Evolutionary conservation across 1,140 invertebrate genomes (phyloP).

Genomic region (Drosophila busckii): DNA sequence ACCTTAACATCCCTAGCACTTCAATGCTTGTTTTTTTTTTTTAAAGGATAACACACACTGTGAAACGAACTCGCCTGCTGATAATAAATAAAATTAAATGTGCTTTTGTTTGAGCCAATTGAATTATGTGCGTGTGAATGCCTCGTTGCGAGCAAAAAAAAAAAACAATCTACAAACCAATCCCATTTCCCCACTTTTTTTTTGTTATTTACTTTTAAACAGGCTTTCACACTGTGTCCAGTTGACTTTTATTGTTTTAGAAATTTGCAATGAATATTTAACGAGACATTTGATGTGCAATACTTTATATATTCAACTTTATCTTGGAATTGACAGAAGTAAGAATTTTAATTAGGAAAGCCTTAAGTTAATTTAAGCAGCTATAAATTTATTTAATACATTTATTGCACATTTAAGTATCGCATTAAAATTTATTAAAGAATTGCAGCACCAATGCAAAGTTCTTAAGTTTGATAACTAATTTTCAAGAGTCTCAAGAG

Average conservation of each 20-base stretch:
- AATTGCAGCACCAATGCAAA: no score
- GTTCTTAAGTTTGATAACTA: no score
- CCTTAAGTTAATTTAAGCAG: no score
- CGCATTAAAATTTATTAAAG: no score
- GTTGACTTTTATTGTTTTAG: constrained; percentile 13
- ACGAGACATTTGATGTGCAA: no score
- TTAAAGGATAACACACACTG: constrained; percentile 36
- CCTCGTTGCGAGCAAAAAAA: constrained; percentile 20
- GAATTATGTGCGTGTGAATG: constrained; percentile 76
- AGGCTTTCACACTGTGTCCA: no score
- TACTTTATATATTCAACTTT: no score
- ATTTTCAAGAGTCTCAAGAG: no score
- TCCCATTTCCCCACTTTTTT: constrained; percentile 13
- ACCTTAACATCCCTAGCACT: constrained; percentile 30
- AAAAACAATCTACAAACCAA: neutral
- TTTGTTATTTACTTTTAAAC: neutral
- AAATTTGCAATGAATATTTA: constrained; percentile 19
- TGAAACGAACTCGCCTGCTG: constrained; percentile 16
- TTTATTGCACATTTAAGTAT: no score
- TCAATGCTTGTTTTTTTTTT: constrained; percentile 19
- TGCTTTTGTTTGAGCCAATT: constrained; percentile 73
- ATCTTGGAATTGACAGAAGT: no score
- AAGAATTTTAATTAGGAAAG: no score
- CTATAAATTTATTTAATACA: no score
- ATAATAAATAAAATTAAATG: constrained; percentile 76